Evolutionary conservation across 2,113 vertebrate genomes (phyloP).

Genomic region (Potamarius usumacintae): DNA sequence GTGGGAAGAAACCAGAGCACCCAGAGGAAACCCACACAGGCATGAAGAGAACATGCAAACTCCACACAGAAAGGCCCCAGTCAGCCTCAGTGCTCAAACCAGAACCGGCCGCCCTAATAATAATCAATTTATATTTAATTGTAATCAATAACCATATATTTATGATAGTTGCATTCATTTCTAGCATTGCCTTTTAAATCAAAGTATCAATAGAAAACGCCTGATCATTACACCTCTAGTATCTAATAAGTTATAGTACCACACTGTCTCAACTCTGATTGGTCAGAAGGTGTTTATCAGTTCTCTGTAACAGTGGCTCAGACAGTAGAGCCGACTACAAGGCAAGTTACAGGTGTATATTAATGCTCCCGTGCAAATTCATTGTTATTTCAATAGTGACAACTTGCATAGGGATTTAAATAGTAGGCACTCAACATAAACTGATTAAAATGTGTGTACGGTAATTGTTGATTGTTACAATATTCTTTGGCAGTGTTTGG

Average conservation of each 20-base stretch:
- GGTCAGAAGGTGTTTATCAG: not conserved
- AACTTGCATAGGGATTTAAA: not conserved
- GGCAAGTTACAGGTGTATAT: not conserved
- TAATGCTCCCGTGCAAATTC: not conserved
- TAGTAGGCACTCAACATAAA: not conserved
- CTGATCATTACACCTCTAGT: not conserved
- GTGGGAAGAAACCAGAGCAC: too few species aligned
- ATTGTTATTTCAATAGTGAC: not conserved
- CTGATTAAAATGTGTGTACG: not conserved
- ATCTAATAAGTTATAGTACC: not conserved
- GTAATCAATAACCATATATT: not conserved
- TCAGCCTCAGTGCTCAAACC: too few species aligned
- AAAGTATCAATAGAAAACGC: not conserved
- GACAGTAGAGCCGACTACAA: not conserved
- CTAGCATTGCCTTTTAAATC: not conserved
- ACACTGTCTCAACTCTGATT: not conserved
- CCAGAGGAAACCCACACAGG: too few species aligned
- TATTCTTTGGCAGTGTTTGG: not conserved
- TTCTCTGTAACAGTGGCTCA: not conserved
- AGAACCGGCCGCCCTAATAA: not conserved
- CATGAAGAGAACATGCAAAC: too few species aligned
- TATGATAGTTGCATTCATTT: not conserved
- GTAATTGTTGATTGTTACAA: not conserved
- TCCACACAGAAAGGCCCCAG: too few species aligned
- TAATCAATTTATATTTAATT: not conserved